Evolutionary conservation across 2,888 invertebrate genomes (phyloP), one percentile per base, ranked within the genome.

Genomic region (Ophion ellenae): DNA sequence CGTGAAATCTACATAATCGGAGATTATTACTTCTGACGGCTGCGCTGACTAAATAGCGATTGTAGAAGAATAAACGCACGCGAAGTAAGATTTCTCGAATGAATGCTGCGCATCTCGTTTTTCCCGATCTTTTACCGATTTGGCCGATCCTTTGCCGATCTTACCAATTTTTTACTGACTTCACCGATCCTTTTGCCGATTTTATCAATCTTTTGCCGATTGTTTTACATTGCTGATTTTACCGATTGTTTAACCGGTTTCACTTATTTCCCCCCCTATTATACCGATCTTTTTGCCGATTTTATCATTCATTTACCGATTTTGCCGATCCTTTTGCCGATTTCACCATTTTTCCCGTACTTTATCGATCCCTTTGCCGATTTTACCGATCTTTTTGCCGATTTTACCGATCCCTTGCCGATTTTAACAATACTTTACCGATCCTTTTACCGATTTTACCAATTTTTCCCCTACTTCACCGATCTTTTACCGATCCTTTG

Each of bases 1-100:
- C 14, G 28, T 47, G 45, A 45, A 40, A 66, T 63, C 76, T 85
- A 75, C 63, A 80, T 80, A 40, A 80, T 80, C 69, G 80, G 53
- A 59, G 61, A 85, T 83, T 80, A 57, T 83, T 76, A 76, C 85
- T 81, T 81, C 79, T 59, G 32, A 14, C 53, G 69, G 17, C 61
- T 61, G 61, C 81, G 84, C 87, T 79, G 74, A 84, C 82, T 76
- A 47, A 71, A 71, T 81, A 53, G 73, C 40, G 45, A 75, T 75
- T 66, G 67, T 74, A 83, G 73, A 80, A 80, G 80, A 45, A 24
- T 24, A 24, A 71, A 24, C 6, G 45, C 67, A 71, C 53, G 14
- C 7, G 36, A 78, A 83, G 77, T 76, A 80, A 83, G 83, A 75
- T 73, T 83, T 69, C 67, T 36, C 11, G 20, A 40, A 47, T 83